phyloP scores from a whole-genome alignment of 2,797 vertebrate species.

The Danio aesculapii region DNA sequence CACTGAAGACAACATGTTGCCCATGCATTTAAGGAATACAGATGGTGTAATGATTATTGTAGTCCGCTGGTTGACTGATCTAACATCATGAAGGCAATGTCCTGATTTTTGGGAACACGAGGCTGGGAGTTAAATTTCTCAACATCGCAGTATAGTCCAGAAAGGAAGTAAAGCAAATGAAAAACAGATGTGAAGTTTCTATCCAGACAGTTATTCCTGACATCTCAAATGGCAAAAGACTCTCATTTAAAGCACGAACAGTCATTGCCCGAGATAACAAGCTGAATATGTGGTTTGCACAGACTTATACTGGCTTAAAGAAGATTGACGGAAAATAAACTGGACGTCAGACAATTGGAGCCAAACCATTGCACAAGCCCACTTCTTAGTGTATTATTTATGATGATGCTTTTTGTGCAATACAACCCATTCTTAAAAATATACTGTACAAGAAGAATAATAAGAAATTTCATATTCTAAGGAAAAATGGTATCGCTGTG shows the following conservation, averaged over 20 bases:
- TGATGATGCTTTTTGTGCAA: not conserved
- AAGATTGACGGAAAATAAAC: not conserved
- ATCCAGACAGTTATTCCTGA: not conserved
- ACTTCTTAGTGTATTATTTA: not conserved
- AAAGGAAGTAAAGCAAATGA: not conserved
- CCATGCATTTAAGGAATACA: slow-evolving; percentile 8
- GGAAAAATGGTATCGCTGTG: slow-evolving; percentile 20
- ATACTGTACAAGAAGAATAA: slow-evolving; percentile 1
- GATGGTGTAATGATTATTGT: not conserved
- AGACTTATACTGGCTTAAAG: not conserved
- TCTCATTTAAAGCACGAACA: not conserved
- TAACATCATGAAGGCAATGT: slow-evolving; percentile 7
- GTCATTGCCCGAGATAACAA: not conserved
- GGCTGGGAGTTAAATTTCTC: not conserved
- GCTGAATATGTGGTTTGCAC: not conserved
- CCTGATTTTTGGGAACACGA: not conserved
- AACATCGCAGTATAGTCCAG: not conserved
- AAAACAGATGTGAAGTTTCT: not conserved
- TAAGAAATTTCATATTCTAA: slow-evolving; percentile 14
- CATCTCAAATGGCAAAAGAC: not conserved
- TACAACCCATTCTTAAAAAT: not conserved
- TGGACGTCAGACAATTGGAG: not conserved
- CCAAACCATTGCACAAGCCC: slow-evolving; percentile 1
- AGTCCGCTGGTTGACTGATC: not conserved
- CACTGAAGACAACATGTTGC: not conserved